Conservation (phyloP, 2,797 vertebrate species). For the Erithacus rubecula region DNA sequence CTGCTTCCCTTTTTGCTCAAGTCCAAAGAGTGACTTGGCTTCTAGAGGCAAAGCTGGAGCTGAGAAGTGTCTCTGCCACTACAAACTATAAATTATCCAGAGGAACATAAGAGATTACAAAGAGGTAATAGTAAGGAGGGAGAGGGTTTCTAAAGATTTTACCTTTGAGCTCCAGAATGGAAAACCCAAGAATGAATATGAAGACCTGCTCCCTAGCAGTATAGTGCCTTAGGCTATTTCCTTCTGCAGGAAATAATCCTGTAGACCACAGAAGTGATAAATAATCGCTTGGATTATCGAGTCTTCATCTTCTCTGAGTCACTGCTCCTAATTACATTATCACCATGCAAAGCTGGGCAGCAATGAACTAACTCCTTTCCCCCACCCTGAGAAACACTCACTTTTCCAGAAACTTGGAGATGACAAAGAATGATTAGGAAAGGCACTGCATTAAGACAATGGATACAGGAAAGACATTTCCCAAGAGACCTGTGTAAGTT, state of each 20-base stretch:
- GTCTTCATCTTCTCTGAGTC: constrained; percentile 38
- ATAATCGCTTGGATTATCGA: not conserved
- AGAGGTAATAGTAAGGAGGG: not conserved
- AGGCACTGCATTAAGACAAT: constrained; percentile 7
- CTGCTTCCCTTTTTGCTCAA: not conserved
- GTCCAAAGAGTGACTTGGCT: not conserved
- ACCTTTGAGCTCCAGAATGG: not conserved
- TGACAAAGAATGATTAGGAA: constrained; percentile 53
- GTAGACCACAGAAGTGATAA: constrained; percentile 30
- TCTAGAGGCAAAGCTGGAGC: not conserved
- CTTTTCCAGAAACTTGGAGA: constrained; percentile 38
- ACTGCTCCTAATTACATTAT: not conserved
- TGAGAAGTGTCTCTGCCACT: not conserved
- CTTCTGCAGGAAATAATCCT: not conserved
- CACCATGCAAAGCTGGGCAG: not conserved
- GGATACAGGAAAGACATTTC: constrained; percentile 5
- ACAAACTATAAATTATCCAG: not conserved
- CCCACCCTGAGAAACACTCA: constrained; percentile 25
- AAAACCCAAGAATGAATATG: not conserved
- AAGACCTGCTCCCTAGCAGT: not conserved
- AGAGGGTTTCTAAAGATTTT: not conserved
- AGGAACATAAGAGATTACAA: not conserved
- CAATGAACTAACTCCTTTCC: not conserved
- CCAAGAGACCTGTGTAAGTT: not conserved
- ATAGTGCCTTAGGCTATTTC: not conserved